Percentiles rank a stretch among this genome's conserved stretches.
These are phyloP conservation scores for Drosophila nr. medialis DNA, from an alignment of 2,888 invertebrate species.

Conservation along the genomic window DNA sequence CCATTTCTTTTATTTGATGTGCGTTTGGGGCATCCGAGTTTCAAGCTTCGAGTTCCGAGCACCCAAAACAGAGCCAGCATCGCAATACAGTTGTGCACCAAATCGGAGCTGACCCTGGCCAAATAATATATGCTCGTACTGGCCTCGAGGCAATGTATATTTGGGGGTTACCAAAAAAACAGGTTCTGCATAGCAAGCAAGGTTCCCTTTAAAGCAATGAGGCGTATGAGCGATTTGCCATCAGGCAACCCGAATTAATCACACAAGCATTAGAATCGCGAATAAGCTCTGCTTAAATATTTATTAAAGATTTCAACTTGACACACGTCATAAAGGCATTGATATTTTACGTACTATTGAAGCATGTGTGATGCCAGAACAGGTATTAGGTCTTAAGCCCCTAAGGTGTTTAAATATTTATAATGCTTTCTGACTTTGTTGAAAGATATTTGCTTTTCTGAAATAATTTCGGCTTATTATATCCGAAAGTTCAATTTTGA, in stretches of 20 bases:
- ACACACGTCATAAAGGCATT: neutral
- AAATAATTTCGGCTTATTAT: neutral
- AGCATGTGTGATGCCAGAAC: neutral
- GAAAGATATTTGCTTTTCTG: neutral
- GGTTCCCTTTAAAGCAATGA: constrained; percentile 14
- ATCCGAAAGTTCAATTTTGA: neutral
- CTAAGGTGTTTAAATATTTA: neutral
- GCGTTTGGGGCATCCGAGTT: constrained; percentile 50
- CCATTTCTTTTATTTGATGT: constrained; percentile 79
- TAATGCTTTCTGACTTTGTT: neutral
- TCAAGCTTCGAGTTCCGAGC: neutral
- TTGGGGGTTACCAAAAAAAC: constrained; percentile 25
- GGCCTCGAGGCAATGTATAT: constrained; percentile 28
- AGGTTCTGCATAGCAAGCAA: constrained; percentile 42
- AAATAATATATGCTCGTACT: constrained; percentile 40
- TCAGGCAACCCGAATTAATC: constrained; percentile 27
- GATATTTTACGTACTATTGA: neutral
- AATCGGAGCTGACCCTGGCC: constrained; percentile 33
- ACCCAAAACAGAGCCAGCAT: neutral
- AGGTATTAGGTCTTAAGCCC: neutral
- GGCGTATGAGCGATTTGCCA: constrained; percentile 49
- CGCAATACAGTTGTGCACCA: constrained; percentile 22
- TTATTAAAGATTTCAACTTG: constrained; percentile 19
- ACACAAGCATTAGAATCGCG: constrained; percentile 8
- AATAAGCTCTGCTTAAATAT: constrained; percentile 16